Evolutionary conservation across 2,797 vertebrate species (phyloP).

Genomic region (Synanceia verrucosa): DNA sequence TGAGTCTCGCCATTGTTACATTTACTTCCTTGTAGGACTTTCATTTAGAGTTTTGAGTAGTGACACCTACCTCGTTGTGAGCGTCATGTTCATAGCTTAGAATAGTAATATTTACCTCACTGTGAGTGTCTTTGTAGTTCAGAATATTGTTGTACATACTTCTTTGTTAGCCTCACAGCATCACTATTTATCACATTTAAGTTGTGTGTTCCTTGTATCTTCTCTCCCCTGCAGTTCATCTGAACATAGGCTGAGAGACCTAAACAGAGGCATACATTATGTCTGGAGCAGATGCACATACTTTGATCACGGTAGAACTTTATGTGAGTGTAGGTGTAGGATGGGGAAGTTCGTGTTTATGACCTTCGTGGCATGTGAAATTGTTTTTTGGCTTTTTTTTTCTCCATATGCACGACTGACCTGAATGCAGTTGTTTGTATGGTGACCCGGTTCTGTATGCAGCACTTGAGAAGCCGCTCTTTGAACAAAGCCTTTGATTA

Average conservation of each 20-base stretch:
- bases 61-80: too few relatives aligned
- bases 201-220: slow-evolving; percentile 8
- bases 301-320: background rate
- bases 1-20: too few relatives aligned
- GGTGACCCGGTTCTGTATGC: slow-evolving; percentile 3
- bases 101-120: too few relatives aligned
- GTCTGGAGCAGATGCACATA: slow-evolving; percentile 2
- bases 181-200: slow-evolving; percentile 14
- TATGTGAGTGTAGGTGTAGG: background rate
- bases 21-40: too few relatives aligned
- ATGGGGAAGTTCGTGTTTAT: background rate
- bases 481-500: slow-evolving; percentile 44
- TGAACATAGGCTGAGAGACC: slow-evolving; percentile 1
- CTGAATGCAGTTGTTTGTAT: slow-evolving; percentile 19
- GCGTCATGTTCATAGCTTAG: too few relatives aligned
- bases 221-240: background rate
- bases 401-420: slow-evolving; percentile 5
- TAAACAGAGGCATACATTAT: slow-evolving; percentile 5
- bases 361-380: background rate
- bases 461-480: background rate
- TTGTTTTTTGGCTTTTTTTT: slow-evolving; percentile 2
- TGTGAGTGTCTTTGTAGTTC: too few relatives aligned
- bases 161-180: slow-evolving; percentile 20
- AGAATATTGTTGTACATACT: too few relatives aligned
- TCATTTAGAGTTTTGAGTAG: too few relatives aligned